phyloP scores from a whole-genome alignment of 2,113 vertebrate genomes.

The Macquaria australasica region DNA sequence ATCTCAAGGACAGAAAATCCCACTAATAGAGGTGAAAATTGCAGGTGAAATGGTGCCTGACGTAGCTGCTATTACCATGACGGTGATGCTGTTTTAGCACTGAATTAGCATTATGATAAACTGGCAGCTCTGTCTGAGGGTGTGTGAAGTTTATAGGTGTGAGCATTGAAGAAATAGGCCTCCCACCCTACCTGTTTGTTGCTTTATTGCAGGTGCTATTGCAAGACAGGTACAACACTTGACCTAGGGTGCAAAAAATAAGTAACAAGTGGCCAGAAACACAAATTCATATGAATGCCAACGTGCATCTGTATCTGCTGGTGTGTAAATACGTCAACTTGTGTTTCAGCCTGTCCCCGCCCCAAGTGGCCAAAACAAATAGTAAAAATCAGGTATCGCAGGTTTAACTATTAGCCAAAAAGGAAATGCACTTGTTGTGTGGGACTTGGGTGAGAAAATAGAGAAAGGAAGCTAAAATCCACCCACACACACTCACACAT shows the following conservation, averaged over 20 bases:
- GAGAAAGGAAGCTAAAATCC: background rate
- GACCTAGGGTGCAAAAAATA: background rate
- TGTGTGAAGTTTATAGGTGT: background rate
- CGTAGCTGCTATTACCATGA: background rate
- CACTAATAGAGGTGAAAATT: background rate
- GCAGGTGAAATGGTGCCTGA: slow-evolving; percentile 34
- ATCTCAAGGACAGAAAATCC: background rate
- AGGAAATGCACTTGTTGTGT: background rate
- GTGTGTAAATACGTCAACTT: background rate
- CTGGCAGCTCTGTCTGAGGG: background rate
- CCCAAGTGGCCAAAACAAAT: background rate
- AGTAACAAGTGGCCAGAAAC: background rate
- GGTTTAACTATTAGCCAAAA: background rate
- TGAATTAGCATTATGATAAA: background rate
- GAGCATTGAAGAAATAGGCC: background rate
- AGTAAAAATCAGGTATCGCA: background rate
- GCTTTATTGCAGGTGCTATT: background rate
- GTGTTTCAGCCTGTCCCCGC: background rate
- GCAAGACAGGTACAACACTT: background rate
- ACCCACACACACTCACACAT: background rate
- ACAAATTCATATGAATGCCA: background rate
- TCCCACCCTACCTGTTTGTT: background rate
- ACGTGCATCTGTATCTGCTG: background rate
- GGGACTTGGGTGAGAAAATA: background rate
- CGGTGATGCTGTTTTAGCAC: slow-evolving; percentile 2